Evolutionary conservation across 2,888 invertebrate genomes (phyloP), one percentile per base, ranked within the genome.

Genomic region (Esperia sulphurella): DNA sequence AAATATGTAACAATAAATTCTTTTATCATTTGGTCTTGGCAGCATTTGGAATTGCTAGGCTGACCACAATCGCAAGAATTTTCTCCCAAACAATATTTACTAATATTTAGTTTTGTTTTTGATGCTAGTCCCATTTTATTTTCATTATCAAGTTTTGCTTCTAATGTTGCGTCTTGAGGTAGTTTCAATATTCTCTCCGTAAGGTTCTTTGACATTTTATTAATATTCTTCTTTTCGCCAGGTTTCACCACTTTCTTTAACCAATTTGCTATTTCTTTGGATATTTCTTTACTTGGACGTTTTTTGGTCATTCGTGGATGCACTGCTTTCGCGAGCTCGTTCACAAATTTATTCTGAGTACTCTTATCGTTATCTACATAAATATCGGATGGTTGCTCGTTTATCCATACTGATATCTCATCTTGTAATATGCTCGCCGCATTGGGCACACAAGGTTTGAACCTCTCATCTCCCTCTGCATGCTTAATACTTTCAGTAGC

Each of bases 371-470:
- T 51, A 21, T 55, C 54, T 1, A 30, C 28, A 52, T 65, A 73
- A 44, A 76, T 63, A 35, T 66, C 53, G 1, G 65, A 52, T 0
- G 74, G 65, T 52, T 79, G 76, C 48, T 79, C 66, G 52, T 77
- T 71, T 55, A 79, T 62, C 77, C 79, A 79, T 10, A 70, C 65
- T 0, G 76, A 76, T 54, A 80, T 76, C 60, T 74, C 68, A 49
- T 80, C 76, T 72, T 74, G 63, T 50, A 79, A 44, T 6, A 75
- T 55, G 49, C 78, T 71, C 43, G 59, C 52, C 7, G 61, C 63
- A 48, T 60, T 61, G 8, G 71, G 63, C 28, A 65, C 45, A 21
- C 46, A 53, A 30, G n/a, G 6, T 4, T 55, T 31, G 56, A 54
- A 59, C 6, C 50, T 56, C 2, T 35, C 37, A 12, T 59, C 55